These are phyloP conservation scores for Drosophila rubida DNA, from an alignment of 2,888 invertebrate species.

Conservation along the genomic window DNA sequence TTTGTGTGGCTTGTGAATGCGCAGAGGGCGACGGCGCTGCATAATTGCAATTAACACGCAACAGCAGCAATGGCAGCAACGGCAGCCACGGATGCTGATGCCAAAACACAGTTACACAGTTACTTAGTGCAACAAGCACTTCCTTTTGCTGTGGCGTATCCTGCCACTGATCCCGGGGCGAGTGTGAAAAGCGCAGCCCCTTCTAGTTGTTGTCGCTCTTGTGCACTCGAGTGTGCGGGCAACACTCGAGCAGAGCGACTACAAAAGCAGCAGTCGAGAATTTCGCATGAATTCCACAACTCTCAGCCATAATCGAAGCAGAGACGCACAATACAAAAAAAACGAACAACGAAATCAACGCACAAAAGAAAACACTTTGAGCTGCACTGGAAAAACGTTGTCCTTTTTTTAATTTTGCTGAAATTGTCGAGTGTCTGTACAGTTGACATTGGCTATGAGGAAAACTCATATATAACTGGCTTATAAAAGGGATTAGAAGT, in stretches of 20 bases:
- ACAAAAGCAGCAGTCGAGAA: constrained; percentile 69
- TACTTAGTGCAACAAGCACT: constrained; percentile 64
- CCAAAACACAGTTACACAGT: constrained; percentile 67
- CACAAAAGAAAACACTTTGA: constrained; percentile 58
- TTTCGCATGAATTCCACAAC: constrained; percentile 72
- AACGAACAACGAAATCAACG: constrained; percentile 74
- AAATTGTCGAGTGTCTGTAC: constrained; percentile 32
- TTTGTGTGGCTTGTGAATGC: constrained; percentile 45
- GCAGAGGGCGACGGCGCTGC: constrained; percentile 53
- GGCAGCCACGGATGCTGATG: constrained; percentile 22
- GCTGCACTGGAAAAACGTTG: constrained; percentile 53
- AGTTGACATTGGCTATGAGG: constrained; percentile 27
- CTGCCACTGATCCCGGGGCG: constrained; percentile 21
- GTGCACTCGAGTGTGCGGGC: constrained; percentile 72
- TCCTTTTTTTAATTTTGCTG: constrained; percentile 44
- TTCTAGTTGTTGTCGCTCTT: constrained; percentile 1
- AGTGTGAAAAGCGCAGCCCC: constrained; percentile 42
- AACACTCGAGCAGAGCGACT: constrained; percentile 50
- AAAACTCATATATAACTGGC: not conserved
- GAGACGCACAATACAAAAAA: constrained; percentile 20
- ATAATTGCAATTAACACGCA: constrained; percentile 78
- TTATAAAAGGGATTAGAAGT: constrained; percentile 5
- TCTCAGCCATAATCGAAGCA: not conserved
- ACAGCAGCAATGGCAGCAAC: constrained; percentile 11
- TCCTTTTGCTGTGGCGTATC: constrained; percentile 49